Evolutionary conservation across 35 echinoderm and acorn worm genomes (phyloP), one percentile per base, ranked within the genome.

Genomic region (Nesometra sesokonis): DNA sequence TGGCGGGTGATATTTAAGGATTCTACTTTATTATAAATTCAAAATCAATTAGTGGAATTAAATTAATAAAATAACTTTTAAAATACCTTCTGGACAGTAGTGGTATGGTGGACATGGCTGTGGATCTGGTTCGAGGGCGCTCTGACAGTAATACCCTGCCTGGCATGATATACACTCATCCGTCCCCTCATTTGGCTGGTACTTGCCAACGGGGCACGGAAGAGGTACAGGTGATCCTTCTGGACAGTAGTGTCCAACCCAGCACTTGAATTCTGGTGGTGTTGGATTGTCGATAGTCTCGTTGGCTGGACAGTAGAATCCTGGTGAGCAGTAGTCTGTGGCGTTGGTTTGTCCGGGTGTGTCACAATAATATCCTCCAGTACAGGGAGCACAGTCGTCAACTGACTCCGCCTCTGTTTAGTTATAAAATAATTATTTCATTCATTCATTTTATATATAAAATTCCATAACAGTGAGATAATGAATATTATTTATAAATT

Each of bases 61-160:
- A 29, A 78, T 8, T 5, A 29, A 78, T 5, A 27, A 78, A 67
- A 67, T 13, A n/a, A 67, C 52, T 15, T n/a, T 8, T 3, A 78
- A 17, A 88, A 85, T 89, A 97, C 94, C 95, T 57, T 88, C 92
- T 76, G 95, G 95, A 46, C 95, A 98, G 82, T 98, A 94, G 87
- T 98, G 87, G 47, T 90, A 94, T 15, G 95, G 82, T 36, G 92
- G 92, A 76, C 95, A 98, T 0, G 92, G 92, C 86, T 89, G 90
- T 0, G 95, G 95, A 46, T 98, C 95, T 13, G 95, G 95, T 76
- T 87, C 89, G 84, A 98, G 37, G 2, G 95, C 90, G 57, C 95
- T 98, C 90, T 94, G 86, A 87, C 95, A 98, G 85, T 98, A 98
- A 46, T 78, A 98, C 9, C 95, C 95, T 17, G 95, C 92, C 78